Evolutionary conservation across 2,888 invertebrate genomes (phyloP), one percentile per base, ranked within the genome.

Genomic region (Dichetophora obliterata): DNA sequence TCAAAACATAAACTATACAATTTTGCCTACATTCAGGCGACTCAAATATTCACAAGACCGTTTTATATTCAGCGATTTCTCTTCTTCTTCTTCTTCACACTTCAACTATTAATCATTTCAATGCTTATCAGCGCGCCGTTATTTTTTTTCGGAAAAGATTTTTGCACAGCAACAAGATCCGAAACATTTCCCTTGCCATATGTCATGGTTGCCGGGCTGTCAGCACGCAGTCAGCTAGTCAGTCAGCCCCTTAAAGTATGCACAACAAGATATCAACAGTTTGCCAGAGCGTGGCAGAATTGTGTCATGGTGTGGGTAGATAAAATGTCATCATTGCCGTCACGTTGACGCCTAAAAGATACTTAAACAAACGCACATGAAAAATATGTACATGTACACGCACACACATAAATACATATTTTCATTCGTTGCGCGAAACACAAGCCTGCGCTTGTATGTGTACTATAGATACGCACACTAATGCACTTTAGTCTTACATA

Each of bases 211-310:
- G 54, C 54, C 19, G 54, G 5, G 57, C 19, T 59, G 19, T 8
- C 57, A 9, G 19, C 22, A n/a, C 0, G 8, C 24, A 8, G 57
- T 57, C 57, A 57, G 57, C 24, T 24, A 24, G 61, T 4, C 57
- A 59, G 57, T 59, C 57, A 27, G 63, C 0, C 37, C 48, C 65
- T 65, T 52, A 65, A 74, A 74, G 50, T 65, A 65, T 65, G 34
- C 63, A 65, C 68, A 63, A 37, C 63, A 43, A 27, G 63, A 61
- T 63, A 74, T 74, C 74, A 74, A 74, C 74, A 74, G 74, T 74
- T 74, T 63, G 74, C 34, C 65, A 34, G 34, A 50, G 31, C 31
- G 11, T 19, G n/a, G 22, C 14, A 48, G 14, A 3, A 22, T 24
- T 19, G 22, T 50, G 48, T 50, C 31, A 19, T 63, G 2, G 52